phyloP scores from a whole-genome alignment of 2,113 vertebrate genomes.

The Lanius collurio region DNA sequence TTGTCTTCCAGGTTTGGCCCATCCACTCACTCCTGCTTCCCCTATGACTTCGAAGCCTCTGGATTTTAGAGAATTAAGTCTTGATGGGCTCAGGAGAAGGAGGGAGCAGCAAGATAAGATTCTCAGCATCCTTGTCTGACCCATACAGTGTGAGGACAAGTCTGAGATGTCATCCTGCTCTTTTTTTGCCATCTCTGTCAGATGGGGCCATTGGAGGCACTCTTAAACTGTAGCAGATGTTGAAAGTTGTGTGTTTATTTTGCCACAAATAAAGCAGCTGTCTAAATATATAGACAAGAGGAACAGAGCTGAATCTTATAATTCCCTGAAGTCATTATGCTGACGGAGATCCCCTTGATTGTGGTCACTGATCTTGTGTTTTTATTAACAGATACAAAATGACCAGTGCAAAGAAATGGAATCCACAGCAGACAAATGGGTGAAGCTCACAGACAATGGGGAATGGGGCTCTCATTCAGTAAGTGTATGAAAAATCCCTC shows the following conservation, averaged over 20 bases:
- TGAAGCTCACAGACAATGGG: constrained; percentile 87
- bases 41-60: background rate
- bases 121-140: background rate
- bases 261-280: background rate
- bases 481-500: constrained; percentile 40
- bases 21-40: background rate
- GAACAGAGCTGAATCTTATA: background rate
- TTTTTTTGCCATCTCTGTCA: background rate
- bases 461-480: constrained; percentile 92
- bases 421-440: constrained; percentile 87
- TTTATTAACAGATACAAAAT: constrained; percentile 89
- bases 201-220: background rate
- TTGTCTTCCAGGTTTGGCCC: background rate
- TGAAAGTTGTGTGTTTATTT: background rate
- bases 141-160: background rate
- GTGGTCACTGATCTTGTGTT: constrained; percentile 9
- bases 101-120: background rate
- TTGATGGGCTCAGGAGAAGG: background rate
- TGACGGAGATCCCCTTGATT: background rate
- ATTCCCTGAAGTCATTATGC: background rate
- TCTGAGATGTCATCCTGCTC: background rate
- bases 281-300: background rate
- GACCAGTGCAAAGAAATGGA: constrained; percentile 98
- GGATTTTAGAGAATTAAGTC: background rate
- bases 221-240: background rate